Conservation (phyloP, 2,888 invertebrate genomes). For the Conchocele bisecta region DNA sequence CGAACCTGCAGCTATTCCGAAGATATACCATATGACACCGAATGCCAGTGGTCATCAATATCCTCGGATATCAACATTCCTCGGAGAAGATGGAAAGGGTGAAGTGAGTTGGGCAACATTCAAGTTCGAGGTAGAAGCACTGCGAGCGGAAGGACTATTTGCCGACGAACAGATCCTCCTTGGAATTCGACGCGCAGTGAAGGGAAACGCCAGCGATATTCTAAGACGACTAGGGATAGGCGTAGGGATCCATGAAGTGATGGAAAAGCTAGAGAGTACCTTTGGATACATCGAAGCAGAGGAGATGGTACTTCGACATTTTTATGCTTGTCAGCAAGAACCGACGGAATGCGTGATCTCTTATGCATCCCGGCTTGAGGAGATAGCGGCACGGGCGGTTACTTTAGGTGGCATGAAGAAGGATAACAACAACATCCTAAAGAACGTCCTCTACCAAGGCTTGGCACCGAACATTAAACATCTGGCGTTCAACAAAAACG, state of each 20-base stretch:
- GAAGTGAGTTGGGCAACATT: slow-evolving; percentile 8
- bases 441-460: slow-evolving; percentile 17
- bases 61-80: slow-evolving; percentile 18
- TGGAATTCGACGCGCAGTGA: slow-evolving; percentile 12
- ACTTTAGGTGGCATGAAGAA: slow-evolving; percentile 1
- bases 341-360: neutral
- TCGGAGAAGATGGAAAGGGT: slow-evolving; percentile 12
- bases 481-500: slow-evolving; percentile 16
- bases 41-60: neutral
- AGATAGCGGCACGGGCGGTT: slow-evolving; percentile 12
- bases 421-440: slow-evolving; percentile 10
- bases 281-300: slow-evolving; percentile 12
- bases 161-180: slow-evolving; percentile 1
- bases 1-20: too few relatives aligned
- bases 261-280: neutral
- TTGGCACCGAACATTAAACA: slow-evolving; percentile 12
- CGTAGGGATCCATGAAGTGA: neutral
- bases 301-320: slow-evolving; percentile 5
- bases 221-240: slow-evolving; percentile 3
- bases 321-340: slow-evolving; percentile 4
- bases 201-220: slow-evolving; percentile 17
- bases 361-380: slow-evolving; percentile 3
- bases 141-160: neutral
- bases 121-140: slow-evolving; percentile 9
- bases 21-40: too few relatives aligned